These are phyloP conservation scores for Synanthedon vespiformis DNA, from an alignment of 2,888 invertebrate genomes.

Conservation along the genomic window DNA sequence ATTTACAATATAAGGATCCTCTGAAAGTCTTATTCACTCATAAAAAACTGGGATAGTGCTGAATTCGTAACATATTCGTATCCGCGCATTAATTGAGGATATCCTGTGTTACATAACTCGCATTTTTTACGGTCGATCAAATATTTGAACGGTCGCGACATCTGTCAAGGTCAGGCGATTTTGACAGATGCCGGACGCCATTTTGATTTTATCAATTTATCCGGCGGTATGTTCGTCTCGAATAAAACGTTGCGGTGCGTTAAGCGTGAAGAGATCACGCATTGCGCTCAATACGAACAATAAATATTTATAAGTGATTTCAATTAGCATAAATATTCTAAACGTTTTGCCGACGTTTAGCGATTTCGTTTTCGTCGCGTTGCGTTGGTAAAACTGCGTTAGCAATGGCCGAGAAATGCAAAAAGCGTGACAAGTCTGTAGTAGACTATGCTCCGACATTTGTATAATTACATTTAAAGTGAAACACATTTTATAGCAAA, in stretches of 20 bases:
- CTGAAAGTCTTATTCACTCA: too few species aligned
- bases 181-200: conserved; percentile 19
- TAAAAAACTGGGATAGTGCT: too few species aligned
- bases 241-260: conserved; percentile 12
- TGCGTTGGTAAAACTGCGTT: conserved; percentile 2
- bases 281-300: conserved; percentile 17
- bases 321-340: conserved; percentile 13
- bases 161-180: conserved; percentile 28
- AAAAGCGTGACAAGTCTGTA: conserved; percentile 10
- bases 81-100: neutral
- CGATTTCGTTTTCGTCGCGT: conserved; percentile 7
- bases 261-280: conserved; percentile 24
- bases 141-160: conserved; percentile 23
- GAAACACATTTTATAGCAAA: too few species aligned
- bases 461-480: too few species aligned
- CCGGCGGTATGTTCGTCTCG: conserved; percentile 17
- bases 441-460: neutral
- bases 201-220: conserved; percentile 23
- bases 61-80: neutral
- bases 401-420: conserved; percentile 22
- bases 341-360: conserved; percentile 4
- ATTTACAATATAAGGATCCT: too few species aligned
- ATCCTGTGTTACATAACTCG: conserved; percentile 13
- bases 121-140: conserved; percentile 18
- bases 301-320: conserved; percentile 22